These are phyloP conservation scores for Zaprionus bogoriensis DNA, from an alignment of 2,888 invertebrate genomes.

Conservation along the genomic window DNA sequence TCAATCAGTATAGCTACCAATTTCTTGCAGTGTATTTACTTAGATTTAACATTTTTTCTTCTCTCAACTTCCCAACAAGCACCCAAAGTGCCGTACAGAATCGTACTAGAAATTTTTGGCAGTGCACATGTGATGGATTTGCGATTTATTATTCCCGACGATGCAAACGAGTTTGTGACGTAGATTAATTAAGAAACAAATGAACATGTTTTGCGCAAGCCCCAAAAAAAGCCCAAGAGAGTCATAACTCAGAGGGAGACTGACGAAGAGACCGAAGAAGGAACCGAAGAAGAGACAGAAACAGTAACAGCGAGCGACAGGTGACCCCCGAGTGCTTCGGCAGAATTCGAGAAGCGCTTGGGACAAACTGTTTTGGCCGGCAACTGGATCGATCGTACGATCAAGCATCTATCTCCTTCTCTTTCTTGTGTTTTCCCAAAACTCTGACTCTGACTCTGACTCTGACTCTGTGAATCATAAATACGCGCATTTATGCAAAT, in stretches of 20 bases:
- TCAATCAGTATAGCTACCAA: too few species aligned
- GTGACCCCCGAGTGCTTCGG: neutral
- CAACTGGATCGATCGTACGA: constrained; percentile 19
- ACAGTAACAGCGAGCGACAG: too few species aligned
- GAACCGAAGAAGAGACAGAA: too few species aligned
- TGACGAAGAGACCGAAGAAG: too few species aligned
- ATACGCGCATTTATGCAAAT: constrained; percentile 66
- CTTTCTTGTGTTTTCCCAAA: too few species aligned
- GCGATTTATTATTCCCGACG: constrained; percentile 4
- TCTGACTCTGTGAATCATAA: constrained; percentile 37
- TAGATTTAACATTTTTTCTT: too few species aligned
- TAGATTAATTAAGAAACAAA: constrained; percentile 24
- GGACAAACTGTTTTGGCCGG: constrained; percentile 4
- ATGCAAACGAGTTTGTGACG: constrained; percentile 65
- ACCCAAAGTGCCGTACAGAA: neutral
- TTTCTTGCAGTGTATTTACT: too few species aligned
- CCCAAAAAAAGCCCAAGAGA: neutral
- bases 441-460: neutral
- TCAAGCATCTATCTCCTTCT: neutral
- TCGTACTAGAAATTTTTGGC: neutral
- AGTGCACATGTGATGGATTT: constrained; percentile 17
- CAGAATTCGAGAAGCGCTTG: neutral
- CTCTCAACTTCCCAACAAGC: neutral
- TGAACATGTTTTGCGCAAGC: constrained; percentile 21
- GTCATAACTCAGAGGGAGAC: neutral